phyloP scores from a whole-genome alignment of 2,888 invertebrate species.

The Drosophila nr. fundita region DNA sequence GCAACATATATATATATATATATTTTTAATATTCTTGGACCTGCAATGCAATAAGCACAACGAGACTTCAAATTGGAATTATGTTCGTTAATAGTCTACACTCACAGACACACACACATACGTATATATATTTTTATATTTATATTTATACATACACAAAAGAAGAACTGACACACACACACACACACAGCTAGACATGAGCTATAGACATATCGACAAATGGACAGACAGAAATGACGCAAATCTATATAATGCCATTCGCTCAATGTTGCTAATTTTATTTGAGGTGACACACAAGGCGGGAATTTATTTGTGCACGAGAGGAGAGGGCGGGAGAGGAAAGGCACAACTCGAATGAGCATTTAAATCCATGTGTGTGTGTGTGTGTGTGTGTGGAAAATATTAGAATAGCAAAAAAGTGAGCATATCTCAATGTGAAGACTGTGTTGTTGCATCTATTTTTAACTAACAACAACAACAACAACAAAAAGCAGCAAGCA shows the following conservation, averaged over 20 bases:
- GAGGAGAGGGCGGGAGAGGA: conserved; percentile 12
- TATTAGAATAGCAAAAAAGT: conserved; percentile 64
- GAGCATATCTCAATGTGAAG: conserved; percentile 63
- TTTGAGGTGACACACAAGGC: conserved; percentile 81
- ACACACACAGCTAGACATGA: conserved; percentile 9
- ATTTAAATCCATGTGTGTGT: conserved; percentile 19
- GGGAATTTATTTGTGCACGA: conserved; percentile 59
- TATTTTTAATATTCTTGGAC: conserved; percentile 30
- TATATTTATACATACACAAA: background rate
- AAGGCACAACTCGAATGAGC: conserved; percentile 33
- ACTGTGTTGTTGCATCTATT: conserved; percentile 59
- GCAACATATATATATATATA: background rate
- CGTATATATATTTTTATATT: background rate
- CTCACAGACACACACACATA: conserved; percentile 1
- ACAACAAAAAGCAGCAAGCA: conserved; percentile 22
- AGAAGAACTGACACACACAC: background rate
- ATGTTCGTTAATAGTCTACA: conserved; percentile 41
- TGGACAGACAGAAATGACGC: conserved; percentile 66
- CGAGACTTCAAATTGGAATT: conserved; percentile 41
- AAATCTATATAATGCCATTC: conserved; percentile 76
- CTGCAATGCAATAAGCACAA: conserved; percentile 31
- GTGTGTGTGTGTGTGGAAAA: conserved; percentile 48
- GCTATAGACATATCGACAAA: background rate
- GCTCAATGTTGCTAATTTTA: conserved; percentile 79
- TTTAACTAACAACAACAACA: conserved; percentile 48